Evolutionary conservation across 1,140 invertebrate genomes (phyloP), one percentile per base, ranked within the genome.

Genomic region (Schlechtendalia chinensis): DNA sequence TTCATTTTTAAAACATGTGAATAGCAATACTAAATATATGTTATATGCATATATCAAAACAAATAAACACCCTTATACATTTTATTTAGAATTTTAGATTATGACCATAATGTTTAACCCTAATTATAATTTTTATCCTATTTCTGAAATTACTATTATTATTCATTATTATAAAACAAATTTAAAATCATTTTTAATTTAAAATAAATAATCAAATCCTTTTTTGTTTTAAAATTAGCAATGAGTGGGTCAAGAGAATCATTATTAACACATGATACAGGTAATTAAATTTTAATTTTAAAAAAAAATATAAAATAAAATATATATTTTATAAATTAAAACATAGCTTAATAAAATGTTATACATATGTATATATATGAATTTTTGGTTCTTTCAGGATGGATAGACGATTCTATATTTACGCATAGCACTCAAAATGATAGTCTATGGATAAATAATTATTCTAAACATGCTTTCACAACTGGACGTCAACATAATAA

Each of bases 381-480:
- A n/a, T n/a, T n/a, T n/a, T n/a, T n/a, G n/a, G n/a, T n/a, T 39
- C 69, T 81, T 85, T 54, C 82, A 91, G 89, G 89, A 81, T 90
- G 89, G 89, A 87, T 89, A 45, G 90, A 91, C 85, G 90, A 91
- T 83, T 89, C 89, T 14, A 77, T 87, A 24, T 91, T 90, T 83
- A 83, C 85, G 56, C 82, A 83, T 32, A 82, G 83, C 32, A 88
- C 89, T 82, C 87, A 24, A 63, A 63, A 88, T 84, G 58, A 79
- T 29, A 79, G 22, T 61, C 17, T 27, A 19, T 81, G 84, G 87
- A 69, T 88, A 82, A 91, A 90, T 83, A 91, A 89, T 83, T 92
- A 91, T 82, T 89, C 91, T 1, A 90, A 91, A 58, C 90, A 93
- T 83, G 93, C 93, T 5, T 95, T 94, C 83, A 95, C 93, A 19